Base-by-base conservation (phyloP, 2,888 invertebrate species). In the Ischnura elegans region DNA sequence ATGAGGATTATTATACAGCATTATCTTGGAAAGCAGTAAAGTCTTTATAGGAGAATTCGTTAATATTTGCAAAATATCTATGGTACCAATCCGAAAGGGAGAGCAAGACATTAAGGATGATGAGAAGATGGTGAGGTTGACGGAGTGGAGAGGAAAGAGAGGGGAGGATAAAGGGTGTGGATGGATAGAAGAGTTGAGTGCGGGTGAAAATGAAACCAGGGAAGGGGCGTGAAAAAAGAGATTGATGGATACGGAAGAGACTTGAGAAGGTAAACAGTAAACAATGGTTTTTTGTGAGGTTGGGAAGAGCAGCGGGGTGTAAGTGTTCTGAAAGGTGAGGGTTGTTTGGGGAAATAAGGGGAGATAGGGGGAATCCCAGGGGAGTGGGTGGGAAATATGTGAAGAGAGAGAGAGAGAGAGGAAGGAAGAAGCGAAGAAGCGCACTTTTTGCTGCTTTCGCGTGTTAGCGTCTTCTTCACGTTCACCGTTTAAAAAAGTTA, bases 211-310 rank as follows among this genome's bases (percentile, higher is more conserved):
- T 43, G 43, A 43, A 25, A 29, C 3, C 5, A 45, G 25, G 29
- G 45, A 16, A 6, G 86, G 46, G 86, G 43, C 13, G 86, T 43
- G 86, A 86, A 46, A 43, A 86, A 86, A 76, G 76, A 36, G 76
- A 76, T 76, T 76, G 76, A 76, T 76, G 76, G 76, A 90, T 25
- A 61, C 36, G 43, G 43, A 43, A 16, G 51, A 25, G 90, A 43
- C 43, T 90, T 87, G 55, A 87, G 36, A 29, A 87, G 87, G 87
- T 36, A 55, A 16, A 42, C 87, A 42, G 87, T 87, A 55, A 42
- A 87, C 86, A 86, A 43, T 46, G 76, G 76, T 76, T 76, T 76
- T 76, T 61, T 29, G 85, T 42, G 43, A 51, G 51, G 51, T 51
- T 51, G 51, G 47, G 51, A 36, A 47, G 29, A n/a, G 51, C 16